phyloP scores from a whole-genome alignment of 2,797 vertebrate species.

The Clarias pachynema region DNA sequence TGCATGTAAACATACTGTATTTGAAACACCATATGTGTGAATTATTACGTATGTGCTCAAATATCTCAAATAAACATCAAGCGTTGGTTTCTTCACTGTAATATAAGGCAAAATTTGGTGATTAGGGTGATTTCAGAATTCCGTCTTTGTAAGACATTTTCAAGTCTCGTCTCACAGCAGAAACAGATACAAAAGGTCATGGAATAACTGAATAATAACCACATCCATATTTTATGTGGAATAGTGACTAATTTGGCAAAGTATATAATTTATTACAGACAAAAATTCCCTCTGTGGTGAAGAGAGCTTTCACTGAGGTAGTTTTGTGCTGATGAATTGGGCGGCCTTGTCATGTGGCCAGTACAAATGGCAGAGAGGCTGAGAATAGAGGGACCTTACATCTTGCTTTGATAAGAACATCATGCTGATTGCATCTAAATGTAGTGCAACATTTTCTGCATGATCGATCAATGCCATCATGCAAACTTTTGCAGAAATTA shows the following conservation, averaged over 20 bases:
- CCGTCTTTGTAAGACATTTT: conserved; percentile 14
- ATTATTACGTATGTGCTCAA: neutral
- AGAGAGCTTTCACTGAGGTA: conserved; percentile 44
- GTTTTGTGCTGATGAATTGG: conserved; percentile 74
- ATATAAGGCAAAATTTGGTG: neutral
- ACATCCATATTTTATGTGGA: conserved; percentile 51
- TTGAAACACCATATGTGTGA: neutral
- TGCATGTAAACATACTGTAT: neutral
- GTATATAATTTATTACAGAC: conserved; percentile 64
- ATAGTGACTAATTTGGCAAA: conserved; percentile 50
- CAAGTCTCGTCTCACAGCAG: conserved; percentile 1
- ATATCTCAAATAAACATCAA: neutral
- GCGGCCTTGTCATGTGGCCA: conserved; percentile 70
- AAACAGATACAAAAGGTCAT: conserved; percentile 62
- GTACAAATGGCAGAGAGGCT: conserved; percentile 77
- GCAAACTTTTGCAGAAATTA: conserved; percentile 62
- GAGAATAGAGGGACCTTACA: conserved; percentile 81
- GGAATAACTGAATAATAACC: conserved; percentile 62
- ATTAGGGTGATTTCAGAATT: neutral
- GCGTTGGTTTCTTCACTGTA: neutral
- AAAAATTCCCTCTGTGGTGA: conserved; percentile 62
- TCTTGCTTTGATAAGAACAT: conserved; percentile 78
- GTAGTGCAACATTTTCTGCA: conserved; percentile 79
- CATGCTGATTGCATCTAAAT: conserved; percentile 83
- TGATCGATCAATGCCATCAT: conserved; percentile 72